These are phyloP conservation scores for Lycocorax pyrrhopterus DNA, from an alignment of 2,113 vertebrate genomes.

Conservation along the genomic window DNA sequence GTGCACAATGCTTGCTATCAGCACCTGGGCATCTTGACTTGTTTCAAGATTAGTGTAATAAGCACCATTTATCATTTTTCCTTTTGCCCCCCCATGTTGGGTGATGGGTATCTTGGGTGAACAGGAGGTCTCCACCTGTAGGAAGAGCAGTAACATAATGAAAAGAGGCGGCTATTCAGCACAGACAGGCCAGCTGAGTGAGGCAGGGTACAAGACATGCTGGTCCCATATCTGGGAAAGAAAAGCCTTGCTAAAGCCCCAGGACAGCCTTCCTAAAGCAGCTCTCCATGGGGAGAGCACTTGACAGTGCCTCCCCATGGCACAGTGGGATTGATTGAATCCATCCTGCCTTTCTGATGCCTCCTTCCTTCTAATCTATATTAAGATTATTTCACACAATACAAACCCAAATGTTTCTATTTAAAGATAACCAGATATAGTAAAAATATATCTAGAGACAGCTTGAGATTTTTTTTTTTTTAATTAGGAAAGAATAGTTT, in stretches of 20 bases:
- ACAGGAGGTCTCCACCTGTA: background rate
- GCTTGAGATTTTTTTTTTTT: background rate
- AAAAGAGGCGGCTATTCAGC: background rate
- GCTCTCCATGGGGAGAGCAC: background rate
- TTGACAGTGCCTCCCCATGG: accelerated
- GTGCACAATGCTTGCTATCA: background rate
- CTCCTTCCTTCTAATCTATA: background rate
- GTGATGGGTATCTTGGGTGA: background rate
- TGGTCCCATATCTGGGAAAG: background rate
- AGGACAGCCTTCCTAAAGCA: background rate
- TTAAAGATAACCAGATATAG: background rate
- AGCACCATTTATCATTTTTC: background rate
- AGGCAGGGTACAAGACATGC: background rate
- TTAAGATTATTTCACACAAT: background rate
- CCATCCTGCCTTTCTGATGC: background rate
- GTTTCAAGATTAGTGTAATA: background rate
- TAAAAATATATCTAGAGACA: background rate
- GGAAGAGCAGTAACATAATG: background rate
- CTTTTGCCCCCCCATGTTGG: background rate
- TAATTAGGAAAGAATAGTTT: background rate
- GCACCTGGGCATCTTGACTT: background rate
- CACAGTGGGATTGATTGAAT: background rate
- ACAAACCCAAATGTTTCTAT: background rate
- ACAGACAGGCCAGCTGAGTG: background rate
- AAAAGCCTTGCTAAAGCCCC: background rate